Conservation (phyloP, 2,113 vertebrate genomes). For the Carassius auratus region DNA sequence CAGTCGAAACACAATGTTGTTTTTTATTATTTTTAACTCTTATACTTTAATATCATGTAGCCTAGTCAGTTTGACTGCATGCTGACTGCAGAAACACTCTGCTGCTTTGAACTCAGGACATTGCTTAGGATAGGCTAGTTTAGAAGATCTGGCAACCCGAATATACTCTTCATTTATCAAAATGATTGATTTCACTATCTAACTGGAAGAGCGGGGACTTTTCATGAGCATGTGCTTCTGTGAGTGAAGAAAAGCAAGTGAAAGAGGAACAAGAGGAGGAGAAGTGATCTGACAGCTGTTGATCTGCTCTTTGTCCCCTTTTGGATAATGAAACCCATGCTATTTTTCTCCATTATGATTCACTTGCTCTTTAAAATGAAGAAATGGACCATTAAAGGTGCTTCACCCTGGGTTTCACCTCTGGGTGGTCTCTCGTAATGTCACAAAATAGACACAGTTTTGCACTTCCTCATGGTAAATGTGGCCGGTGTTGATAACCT, state of each 20-base stretch:
- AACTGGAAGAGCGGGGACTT: background rate
- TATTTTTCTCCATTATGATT: background rate
- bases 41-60: background rate
- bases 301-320: background rate
- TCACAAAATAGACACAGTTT: background rate
- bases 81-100: background rate
- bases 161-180: background rate
- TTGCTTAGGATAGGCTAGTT: background rate
- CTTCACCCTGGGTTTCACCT: background rate
- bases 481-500: background rate
- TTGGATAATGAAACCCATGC: background rate
- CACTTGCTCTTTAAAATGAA: slow-evolving; percentile 3
- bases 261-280: slow-evolving; percentile 46
- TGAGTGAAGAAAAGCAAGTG: background rate
- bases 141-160: slow-evolving; percentile 10
- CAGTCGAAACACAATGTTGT: background rate
- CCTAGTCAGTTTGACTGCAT: background rate
- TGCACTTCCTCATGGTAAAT: background rate
- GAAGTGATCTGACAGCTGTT: slow-evolving; percentile 3
- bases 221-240: background rate
- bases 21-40: background rate
- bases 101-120: too few relatives aligned
- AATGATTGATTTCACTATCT: slow-evolving; percentile 9
- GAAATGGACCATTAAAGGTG: background rate
- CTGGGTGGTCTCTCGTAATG: background rate